These are phyloP conservation scores for Crepidodera aurea DNA, from an alignment of 2,888 invertebrate genomes.

Conservation along the genomic window DNA sequence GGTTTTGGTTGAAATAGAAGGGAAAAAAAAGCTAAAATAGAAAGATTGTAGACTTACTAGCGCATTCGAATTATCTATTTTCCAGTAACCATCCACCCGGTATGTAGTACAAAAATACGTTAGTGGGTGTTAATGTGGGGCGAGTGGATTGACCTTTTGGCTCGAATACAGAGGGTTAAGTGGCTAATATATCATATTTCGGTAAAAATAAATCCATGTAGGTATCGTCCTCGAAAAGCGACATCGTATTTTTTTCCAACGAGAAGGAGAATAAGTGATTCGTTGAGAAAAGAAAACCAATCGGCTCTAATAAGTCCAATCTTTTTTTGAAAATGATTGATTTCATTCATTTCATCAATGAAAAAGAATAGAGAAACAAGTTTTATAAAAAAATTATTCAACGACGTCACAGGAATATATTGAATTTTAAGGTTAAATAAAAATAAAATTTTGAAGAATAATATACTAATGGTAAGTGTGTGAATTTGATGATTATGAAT, in stretches of 20 bases:
- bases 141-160: constrained; percentile 16
- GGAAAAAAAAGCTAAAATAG: too few relatives aligned
- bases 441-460: too few relatives aligned
- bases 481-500: too few relatives aligned
- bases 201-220: constrained; percentile 21
- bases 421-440: too few relatives aligned
- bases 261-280: constrained; percentile 1
- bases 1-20: too few relatives aligned
- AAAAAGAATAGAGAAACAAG: neutral
- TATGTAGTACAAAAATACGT: neutral
- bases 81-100: neutral
- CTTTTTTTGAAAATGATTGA: neutral
- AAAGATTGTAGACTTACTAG: too few relatives aligned
- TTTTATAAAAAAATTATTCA: too few relatives aligned
- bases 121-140: constrained; percentile 1
- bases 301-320: too few relatives aligned
- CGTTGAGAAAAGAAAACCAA: neutral
- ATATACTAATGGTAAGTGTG: too few relatives aligned
- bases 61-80: too few relatives aligned
- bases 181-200: constrained; percentile 23
- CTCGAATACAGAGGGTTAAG: constrained; percentile 14
- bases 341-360: neutral
- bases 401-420: too few relatives aligned
- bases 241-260: neutral
- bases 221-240: constrained; percentile 8